Base-by-base conservation (phyloP, 2,888 invertebrate species). In the Sclerodermus sp. region DNA sequence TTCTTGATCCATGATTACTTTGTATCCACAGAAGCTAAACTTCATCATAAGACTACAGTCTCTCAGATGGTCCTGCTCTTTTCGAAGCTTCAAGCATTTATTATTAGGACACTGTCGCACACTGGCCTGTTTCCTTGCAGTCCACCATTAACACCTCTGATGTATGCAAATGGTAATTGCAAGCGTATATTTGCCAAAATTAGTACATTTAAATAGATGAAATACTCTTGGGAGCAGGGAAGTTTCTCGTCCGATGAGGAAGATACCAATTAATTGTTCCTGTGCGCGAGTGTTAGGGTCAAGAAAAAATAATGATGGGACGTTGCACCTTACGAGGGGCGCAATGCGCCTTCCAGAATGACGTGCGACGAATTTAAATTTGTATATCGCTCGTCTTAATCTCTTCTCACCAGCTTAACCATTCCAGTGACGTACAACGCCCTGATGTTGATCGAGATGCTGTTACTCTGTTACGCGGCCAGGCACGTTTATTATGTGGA, bases 401-500 rank as follows among this genome's bases (percentile, higher is more conserved):
- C 23, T 23, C 8, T 8, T 8, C 8, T 23, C n/a, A n/a, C n/a
- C 23, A 3, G 23, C 23, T 23, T 23, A 8, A 23, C 23, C 4
- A 8, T 23, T 82, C 64, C 82, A 89, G 89, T 88, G 73, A 82
- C 88, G 57, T 85, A 86, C 78, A 87, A 87, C 74, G 79, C 82
- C 34, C 68, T 86, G 60, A 85, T 87, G 82, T 78, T 88, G 64
- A 70, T 84, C 61, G 88, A 89, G 77, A 88, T 89, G 87, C 79
- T 87, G 47, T 66, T 87, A 44, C 79, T 89, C 37, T 83, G 85
- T 38, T 78, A 83, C 53, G 81, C 85, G 66, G 88, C 88, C 0
- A 82, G 86, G 71, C 78, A 80, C 50, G 70, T 89, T 41, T 64
- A 64, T 57, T 88, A 89, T 78, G 82, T 83, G 50, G 74, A 75